Base-by-base conservation (phyloP, 1,140 invertebrate genomes). In the Papilio machaon region DNA sequence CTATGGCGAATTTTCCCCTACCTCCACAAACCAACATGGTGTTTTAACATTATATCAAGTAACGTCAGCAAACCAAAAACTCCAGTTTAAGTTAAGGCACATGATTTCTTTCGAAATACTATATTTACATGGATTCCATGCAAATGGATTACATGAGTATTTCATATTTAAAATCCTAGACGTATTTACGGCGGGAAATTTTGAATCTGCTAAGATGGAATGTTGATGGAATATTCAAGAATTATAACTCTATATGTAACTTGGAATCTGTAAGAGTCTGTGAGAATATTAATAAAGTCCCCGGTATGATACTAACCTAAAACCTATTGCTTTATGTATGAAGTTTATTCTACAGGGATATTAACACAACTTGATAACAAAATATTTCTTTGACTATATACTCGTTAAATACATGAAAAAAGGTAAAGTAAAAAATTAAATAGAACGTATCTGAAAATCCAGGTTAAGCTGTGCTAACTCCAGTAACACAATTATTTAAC, bases 401-500 rank as follows among this genome's bases (percentile, higher is more conserved):
- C 7, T 58, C 54, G 4, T 58, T 58, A 58, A 58, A 30, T 64
- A 5, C 23, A 67, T 67, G n/a, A 35, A 15, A 70, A 70, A 38
- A 30, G 23, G 19, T 30, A 64, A 19, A 64, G 23, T 64, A 35
- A 35, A 70, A 38, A 70, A 35, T 15, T 17, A 79, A 79, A 79
- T 64, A 23, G 38, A 23, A 79, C 77, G n/a, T 46, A 38, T 67
- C n/a, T 67, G 38, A 43, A 43, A 64, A 67, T 46, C 46, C 64
- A 47, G 77, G 77, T 79, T 79, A 79, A 79, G 58, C 30, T 15
- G 58, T 67, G 19, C 7, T 49, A 76, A 79, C 54, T 60, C 11
- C 58, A 67, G 77, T 67, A 79, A 79, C 77, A 79, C 54, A 79
- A 79, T 79, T 79, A 79, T 38, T 79, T 79, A 79, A 79, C 58